Base-by-base conservation (phyloP, 2,888 invertebrate species). In the Eulithis prunata region DNA sequence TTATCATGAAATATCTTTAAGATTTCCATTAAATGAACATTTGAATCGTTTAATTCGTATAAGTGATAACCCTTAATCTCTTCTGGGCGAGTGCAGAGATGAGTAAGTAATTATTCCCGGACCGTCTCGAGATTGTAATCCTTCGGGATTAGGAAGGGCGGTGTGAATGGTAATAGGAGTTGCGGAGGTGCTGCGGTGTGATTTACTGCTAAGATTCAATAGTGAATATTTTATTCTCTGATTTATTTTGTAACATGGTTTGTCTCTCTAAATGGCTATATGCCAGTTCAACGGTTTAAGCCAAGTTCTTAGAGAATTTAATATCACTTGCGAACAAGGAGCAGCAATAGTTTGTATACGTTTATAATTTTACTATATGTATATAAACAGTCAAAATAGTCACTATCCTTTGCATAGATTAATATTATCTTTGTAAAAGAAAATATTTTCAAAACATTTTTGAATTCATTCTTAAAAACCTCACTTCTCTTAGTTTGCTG, bases 131-230 rank as follows among this genome's bases (percentile, higher is more conserved):
- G 90, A 87, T 84, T 85, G 88, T 91, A 93, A 93, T 92, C 93
- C 91, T 69, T 76, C 68, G 83, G 91, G 91, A 93, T 93, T 93
- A 91, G 88, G 85, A 88, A 87, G 91, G 91, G 89, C 90, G 89
- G 87, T 87, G 89, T 88, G 91, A 90, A 91, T 91, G 89, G 90
- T 91, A 92, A 91, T 91, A 90, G 88, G 83, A 88, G 86, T 85
- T 87, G 84, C 83, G 85, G 86, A 87, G 89, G 86, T 88, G 84
- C 89, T 89, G 90, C 85, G 91, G 89, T 90, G 87, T 91, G 90
- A 92, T 91, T 93, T 93, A 91, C 90, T 85, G 89, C 90, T 86
- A 87, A 89, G 87, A 90, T 91, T 91, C 90, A 90, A 92, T 91
- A 90, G 85, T 91, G 92, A 93, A 92, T 91, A 91, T 90, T 91